phyloP scores from a whole-genome alignment of 2,888 invertebrate genomes.

The Campoplex capitator region DNA sequence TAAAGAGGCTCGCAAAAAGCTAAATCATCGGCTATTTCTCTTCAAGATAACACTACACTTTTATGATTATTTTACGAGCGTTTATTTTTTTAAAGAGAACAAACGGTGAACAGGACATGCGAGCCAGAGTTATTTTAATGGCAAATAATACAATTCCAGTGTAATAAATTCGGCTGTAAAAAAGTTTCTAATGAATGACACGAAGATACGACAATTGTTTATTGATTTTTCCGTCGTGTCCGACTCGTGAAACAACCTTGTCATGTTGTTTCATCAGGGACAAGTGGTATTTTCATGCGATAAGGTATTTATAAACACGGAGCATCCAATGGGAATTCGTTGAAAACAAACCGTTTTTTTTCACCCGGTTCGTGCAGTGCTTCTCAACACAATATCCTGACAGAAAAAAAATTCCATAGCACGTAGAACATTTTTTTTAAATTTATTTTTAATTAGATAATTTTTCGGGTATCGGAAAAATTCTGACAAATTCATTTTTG shows the following conservation, averaged over 20 bases:
- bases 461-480: too few species aligned
- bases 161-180: neutral
- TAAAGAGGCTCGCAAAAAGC: neutral
- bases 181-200: neutral
- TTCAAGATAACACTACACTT: neutral
- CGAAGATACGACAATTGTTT: constrained; percentile 17
- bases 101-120: neutral
- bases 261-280: constrained; percentile 15
- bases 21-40: neutral
- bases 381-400: neutral
- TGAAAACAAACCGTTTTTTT: neutral
- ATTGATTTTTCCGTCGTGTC: neutral
- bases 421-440: neutral
- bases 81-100: constrained; percentile 3
- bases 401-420: neutral
- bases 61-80: neutral
- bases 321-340: neutral
- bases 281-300: neutral
- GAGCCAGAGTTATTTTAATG: neutral
- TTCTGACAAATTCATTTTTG: too few species aligned
- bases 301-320: constrained; percentile 3
- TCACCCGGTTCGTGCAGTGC: neutral
- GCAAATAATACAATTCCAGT: neutral
- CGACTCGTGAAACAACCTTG: neutral
- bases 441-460: too few species aligned